Evolutionary conservation across 92 coral and sea anemone species (phyloP), one percentile per base, ranked within the genome.

Genomic region (Zoanthus sociatus): DNA sequence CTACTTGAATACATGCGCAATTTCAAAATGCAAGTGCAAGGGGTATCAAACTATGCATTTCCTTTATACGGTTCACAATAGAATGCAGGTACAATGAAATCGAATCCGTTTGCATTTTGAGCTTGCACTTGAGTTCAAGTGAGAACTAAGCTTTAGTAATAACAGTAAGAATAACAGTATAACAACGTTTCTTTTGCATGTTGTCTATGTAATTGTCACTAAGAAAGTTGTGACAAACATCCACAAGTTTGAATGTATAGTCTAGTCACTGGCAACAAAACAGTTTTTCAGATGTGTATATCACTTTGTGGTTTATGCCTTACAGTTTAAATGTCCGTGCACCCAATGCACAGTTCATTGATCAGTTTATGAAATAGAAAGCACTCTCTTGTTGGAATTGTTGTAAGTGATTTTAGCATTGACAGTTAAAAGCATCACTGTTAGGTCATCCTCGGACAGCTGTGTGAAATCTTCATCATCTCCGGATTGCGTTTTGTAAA

Each of bases 1-100:
- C 46, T 61, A 68, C 86, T 68, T 82, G 86, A 82, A 82, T 82
- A 76, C 87, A 83, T 33, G 78, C 66, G 78, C 87, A 83, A 83
- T 30, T 32, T 71, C 68, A 83, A 61, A 85, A 85, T 18, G 88
- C 88, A 85, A 73, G 88, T 71, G 78, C 88, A 85, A 85, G 88
- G 88, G 78, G 77, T 73, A 73, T 75, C n/a, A 85, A 85, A 54
- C 50, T 78, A 55, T 74, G 51, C 88, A 84, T 84, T 84, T 71
- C 88, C 82, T 84, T 84, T 84, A 84, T 73, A 63, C 61, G 88
- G 88, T 84, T 84, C 88, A 73, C 88, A 84, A 78, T 75, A 85
- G 88, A 85, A 85, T 66, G 71, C 89, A 86, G 63, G 89, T 55
- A 72, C 89, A 78, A 73, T 73, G 78, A 73, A 73, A 73, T 73